These are phyloP conservation scores for Pteria penguin DNA, from an alignment of 2,888 invertebrate species.

Conservation along the genomic window DNA sequence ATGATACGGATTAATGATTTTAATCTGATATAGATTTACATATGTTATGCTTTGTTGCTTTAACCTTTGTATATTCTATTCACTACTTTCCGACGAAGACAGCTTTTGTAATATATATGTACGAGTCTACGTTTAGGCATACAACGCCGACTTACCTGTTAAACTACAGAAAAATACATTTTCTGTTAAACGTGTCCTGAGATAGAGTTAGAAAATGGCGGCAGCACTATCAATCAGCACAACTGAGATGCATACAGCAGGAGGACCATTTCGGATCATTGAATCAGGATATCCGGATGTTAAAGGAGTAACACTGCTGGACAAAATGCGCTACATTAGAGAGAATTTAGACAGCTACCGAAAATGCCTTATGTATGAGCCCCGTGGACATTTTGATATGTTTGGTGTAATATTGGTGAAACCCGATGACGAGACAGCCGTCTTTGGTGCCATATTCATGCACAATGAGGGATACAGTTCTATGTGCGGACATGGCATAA, in stretches of 20 bases:
- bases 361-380: conserved; percentile 77
- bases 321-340: conserved; percentile 69
- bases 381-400: conserved; percentile 80
- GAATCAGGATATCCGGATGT: conserved; percentile 73
- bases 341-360: conserved; percentile 68
- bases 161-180: too few relatives aligned
- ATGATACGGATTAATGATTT: too few relatives aligned
- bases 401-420: conserved; percentile 76
- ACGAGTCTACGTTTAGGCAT: too few relatives aligned
- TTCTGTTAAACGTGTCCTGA: too few relatives aligned
- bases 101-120: too few relatives aligned
- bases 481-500: conserved; percentile 80
- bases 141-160: too few relatives aligned
- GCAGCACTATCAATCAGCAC: conserved; percentile 37
- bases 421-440: conserved; percentile 69
- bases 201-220: neutral
- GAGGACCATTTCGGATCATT: conserved; percentile 79
- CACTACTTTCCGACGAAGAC: too few relatives aligned
- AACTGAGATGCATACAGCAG: conserved; percentile 80
- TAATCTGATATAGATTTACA: too few relatives aligned
- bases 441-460: conserved; percentile 77
- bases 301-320: conserved; percentile 72
- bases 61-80: too few relatives aligned
- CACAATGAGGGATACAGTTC: conserved; percentile 79
- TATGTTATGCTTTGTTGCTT: too few relatives aligned